These are phyloP conservation scores for Cetonia aurata DNA, from an alignment of 2,888 invertebrate genomes.

Conservation along the genomic window DNA sequence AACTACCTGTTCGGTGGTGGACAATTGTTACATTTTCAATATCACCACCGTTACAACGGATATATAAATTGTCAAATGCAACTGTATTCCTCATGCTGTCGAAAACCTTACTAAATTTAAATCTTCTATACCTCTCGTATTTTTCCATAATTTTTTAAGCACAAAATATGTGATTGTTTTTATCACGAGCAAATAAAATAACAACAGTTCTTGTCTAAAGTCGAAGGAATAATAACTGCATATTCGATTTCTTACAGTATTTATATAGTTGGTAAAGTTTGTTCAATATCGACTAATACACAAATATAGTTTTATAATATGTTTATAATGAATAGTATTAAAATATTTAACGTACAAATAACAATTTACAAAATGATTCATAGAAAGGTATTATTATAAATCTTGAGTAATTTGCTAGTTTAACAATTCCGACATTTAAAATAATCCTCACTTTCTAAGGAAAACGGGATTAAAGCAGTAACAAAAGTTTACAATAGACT, in stretches of 20 bases:
- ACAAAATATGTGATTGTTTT: not conserved
- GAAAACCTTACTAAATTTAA: conserved; percentile 4
- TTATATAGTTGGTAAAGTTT: too few relatives aligned
- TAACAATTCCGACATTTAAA: too few relatives aligned
- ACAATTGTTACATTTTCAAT: conserved; percentile 1
- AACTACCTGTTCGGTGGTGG: not conserved
- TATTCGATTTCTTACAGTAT: too few relatives aligned
- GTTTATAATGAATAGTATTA: conserved; percentile 22
- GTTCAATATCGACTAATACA: too few relatives aligned
- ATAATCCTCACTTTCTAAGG: not conserved
- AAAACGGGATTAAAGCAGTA: conserved; percentile 2
- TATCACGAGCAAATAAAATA: too few relatives aligned
- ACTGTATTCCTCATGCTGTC: conserved; percentile 1
- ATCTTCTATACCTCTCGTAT: conserved; percentile 5
- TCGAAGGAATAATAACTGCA: too few relatives aligned
- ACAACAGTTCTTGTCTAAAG: too few relatives aligned
- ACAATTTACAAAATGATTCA: conserved; percentile 17
- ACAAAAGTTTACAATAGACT: conserved; percentile 1
- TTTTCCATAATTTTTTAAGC: conserved; percentile 16
- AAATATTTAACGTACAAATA: conserved; percentile 15
- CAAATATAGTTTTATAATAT: not conserved
- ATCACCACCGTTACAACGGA: not conserved
- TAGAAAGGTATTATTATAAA: conserved; percentile 21
- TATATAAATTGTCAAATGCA: not conserved
- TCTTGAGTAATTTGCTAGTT: conserved; percentile 5